phyloP scores from a whole-genome alignment of 2,888 invertebrate genomes.

The Lithosia quadra region DNA sequence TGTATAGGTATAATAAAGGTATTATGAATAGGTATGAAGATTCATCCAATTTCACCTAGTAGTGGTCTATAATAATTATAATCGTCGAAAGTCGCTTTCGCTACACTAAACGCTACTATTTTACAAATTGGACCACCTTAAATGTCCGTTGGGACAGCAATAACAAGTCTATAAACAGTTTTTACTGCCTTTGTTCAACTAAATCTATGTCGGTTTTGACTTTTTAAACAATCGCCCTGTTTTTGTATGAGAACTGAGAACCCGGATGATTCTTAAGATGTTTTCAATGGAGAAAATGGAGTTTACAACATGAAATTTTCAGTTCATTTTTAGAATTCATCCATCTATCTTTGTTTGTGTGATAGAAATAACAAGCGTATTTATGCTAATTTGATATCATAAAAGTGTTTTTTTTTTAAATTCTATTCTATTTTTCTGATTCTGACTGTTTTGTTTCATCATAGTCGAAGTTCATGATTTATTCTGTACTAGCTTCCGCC shows the following conservation, averaged over 20 bases:
- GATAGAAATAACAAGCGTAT: background rate
- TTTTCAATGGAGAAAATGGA: slow-evolving; percentile 66
- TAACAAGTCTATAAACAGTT: slow-evolving; percentile 87
- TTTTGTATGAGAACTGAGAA: slow-evolving; percentile 75
- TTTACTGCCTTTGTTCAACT: slow-evolving; percentile 86
- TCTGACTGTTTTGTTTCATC: too few relatives aligned
- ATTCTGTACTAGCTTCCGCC: too few relatives aligned
- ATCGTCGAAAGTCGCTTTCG: background rate
- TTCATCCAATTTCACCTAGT: too few relatives aligned
- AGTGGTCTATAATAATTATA: background rate
- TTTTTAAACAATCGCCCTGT: slow-evolving; percentile 86
- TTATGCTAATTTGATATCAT: slow-evolving; percentile 11
- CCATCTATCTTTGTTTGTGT: slow-evolving; percentile 10
- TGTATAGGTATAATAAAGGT: too few relatives aligned
- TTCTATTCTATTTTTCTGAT: too few relatives aligned
- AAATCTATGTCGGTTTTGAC: slow-evolving; percentile 86
- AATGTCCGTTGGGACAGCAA: slow-evolving; percentile 81
- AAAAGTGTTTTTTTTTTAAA: too few relatives aligned
- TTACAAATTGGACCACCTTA: slow-evolving; percentile 56
- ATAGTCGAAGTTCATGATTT: too few relatives aligned
- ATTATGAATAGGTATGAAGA: too few relatives aligned
- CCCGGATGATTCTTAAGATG: slow-evolving; percentile 73
- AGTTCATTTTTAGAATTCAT: slow-evolving; percentile 4
- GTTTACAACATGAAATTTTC: slow-evolving; percentile 54
- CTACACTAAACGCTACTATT: background rate